These are phyloP conservation scores for Drosophila sordidapex DNA, from an alignment of 2,888 invertebrate species.

Conservation along the genomic window DNA sequence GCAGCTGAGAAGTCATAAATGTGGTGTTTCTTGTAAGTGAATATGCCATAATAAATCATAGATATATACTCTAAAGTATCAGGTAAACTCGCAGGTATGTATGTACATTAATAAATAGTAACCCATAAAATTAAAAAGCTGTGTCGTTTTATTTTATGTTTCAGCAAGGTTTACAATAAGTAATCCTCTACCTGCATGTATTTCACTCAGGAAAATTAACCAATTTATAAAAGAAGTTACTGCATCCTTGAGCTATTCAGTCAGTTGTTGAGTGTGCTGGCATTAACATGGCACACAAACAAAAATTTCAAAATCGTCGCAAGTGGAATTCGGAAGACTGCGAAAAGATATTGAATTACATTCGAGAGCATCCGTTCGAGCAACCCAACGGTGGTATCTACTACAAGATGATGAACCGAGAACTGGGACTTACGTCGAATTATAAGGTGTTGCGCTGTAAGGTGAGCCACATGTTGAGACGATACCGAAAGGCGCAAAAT, in stretches of 20 bases:
- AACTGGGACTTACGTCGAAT: not conserved
- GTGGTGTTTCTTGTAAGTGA: not conserved
- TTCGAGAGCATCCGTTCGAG: constrained; percentile 1
- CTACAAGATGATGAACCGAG: constrained; percentile 8
- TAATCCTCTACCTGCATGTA: not conserved
- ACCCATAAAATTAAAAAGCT: not conserved
- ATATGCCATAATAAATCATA: not conserved
- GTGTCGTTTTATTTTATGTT: not conserved
- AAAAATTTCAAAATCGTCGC: not conserved
- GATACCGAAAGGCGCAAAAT: not conserved
- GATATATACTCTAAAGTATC: not conserved
- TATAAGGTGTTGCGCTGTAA: not conserved
- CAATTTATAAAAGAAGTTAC: not conserved
- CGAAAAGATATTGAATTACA: not conserved
- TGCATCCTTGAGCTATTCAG: not conserved
- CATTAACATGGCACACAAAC: not conserved
- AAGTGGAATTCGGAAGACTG: constrained; percentile 7
- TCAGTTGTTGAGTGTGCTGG: not conserved
- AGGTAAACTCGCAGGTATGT: too few relatives aligned
- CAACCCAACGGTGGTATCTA: not conserved
- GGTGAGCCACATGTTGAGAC: not conserved
- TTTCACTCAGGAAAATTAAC: not conserved
- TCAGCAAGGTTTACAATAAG: not conserved
- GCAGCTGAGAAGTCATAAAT: not conserved
- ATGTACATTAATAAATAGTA: not conserved